Evolutionary conservation across 2,888 invertebrate species (phyloP).

Genomic region (Drosophila subsilvestris): DNA sequence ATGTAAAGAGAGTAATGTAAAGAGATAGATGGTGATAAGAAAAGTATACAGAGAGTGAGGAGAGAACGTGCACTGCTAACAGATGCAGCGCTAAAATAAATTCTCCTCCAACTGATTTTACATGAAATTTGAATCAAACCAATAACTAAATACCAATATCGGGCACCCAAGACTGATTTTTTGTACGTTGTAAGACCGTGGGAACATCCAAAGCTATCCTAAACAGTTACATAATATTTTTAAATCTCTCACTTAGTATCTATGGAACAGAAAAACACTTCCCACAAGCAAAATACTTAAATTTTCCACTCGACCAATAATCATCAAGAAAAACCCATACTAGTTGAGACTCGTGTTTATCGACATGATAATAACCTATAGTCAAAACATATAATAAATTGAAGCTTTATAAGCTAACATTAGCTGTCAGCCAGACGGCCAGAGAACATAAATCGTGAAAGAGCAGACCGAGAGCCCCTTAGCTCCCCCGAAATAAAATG

Average conservation of each 20-base stretch:
- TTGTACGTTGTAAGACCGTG: too few relatives aligned
- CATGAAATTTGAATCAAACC: too few relatives aligned
- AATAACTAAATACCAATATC: too few relatives aligned
- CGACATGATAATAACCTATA: constrained; percentile 61
- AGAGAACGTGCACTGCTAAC: neutral
- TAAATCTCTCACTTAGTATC: neutral
- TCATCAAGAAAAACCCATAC: constrained; percentile 25
- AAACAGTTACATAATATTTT: neutral
- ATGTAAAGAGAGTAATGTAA: neutral
- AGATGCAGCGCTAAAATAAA: neutral
- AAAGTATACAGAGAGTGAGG: neutral
- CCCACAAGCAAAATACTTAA: neutral
- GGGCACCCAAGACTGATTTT: too few relatives aligned
- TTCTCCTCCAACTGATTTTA: neutral
- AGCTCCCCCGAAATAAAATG: constrained; percentile 58
- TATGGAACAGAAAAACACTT: neutral
- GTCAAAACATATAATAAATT: constrained; percentile 76
- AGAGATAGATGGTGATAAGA: neutral
- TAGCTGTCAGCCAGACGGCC: constrained; percentile 61
- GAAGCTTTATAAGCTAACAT: constrained; percentile 71
- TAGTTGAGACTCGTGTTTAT: constrained; percentile 30
- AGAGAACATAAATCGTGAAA: constrained; percentile 61
- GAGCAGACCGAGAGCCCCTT: constrained; percentile 39
- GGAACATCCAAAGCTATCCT: too few relatives aligned
- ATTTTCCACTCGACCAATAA: constrained; percentile 20